phyloP scores from a whole-genome alignment of 2,113 vertebrate species.

The Axis porcinus region DNA sequence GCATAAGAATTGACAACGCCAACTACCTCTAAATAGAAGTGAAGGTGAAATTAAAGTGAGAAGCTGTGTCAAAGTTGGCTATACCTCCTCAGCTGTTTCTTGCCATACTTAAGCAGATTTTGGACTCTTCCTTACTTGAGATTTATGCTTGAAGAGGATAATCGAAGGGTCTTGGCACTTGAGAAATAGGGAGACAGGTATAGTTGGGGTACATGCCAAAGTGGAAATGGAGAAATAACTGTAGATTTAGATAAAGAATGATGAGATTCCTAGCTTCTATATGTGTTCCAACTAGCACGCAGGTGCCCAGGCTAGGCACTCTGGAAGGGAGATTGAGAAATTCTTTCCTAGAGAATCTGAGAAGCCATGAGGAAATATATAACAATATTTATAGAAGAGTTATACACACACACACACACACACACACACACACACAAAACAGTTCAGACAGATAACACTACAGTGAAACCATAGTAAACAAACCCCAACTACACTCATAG shows the following conservation, averaged over 20 bases:
- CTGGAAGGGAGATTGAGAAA: not conserved
- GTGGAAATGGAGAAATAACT: not conserved
- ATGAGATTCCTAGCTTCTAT: not conserved
- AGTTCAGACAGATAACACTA: not conserved
- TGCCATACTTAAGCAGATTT: no score
- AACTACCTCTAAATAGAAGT: not conserved
- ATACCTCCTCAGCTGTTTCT: accelerated
- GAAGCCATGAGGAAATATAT: not conserved
- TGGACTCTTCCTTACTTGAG: not conserved
- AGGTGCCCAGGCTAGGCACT: not conserved
- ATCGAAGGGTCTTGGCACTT: not conserved
- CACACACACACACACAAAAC: not conserved
- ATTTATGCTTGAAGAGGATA: not conserved
- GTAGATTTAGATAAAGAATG: not conserved
- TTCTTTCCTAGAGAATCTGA: not conserved
- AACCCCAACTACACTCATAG: not conserved
- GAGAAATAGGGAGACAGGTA: not conserved
- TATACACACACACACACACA: not conserved
- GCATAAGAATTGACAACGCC: not conserved
- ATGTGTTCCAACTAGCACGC: not conserved
- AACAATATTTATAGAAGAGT: not conserved
- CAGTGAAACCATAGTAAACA: not conserved
- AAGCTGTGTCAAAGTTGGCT: not conserved
- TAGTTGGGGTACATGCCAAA: not conserved
- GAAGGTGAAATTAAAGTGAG: not conserved